Base-by-base conservation (phyloP, 2,888 invertebrate species). In the Thysanoteuthis rhombus region DNA sequence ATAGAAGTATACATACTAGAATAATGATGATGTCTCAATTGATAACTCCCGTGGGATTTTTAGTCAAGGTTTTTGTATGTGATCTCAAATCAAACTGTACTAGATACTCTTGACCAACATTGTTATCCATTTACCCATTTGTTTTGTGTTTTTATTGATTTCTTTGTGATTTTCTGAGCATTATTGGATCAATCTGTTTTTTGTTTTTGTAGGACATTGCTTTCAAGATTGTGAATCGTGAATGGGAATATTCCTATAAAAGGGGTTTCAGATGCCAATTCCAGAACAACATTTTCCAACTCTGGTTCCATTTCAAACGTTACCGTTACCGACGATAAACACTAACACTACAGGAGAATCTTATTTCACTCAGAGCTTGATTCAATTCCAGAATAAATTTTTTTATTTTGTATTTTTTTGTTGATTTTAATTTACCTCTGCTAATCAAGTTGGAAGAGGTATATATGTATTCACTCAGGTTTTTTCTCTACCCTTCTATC, bases 221-320 rank as follows among this genome's bases (percentile, higher is more conserved):
- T 0, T 99, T 99, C 97, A 99, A 99, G 97, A 99, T 99, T 94
- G 99, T 99, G 1, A 99, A 99, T 97, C 98, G 99, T 94, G 99
- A 99, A 97, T 99, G 99, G 99, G 99, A 99, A 97, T 99, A 99
- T 97, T 99, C 99, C 0, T 99, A 99, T 97, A 99, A 99, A 97
- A 98, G 99, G 95, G 99, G 99, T 45, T 99, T 99, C 97, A 98
- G 99, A 93, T 99, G 99, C 97, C 99, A 99, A 97, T 99, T 99
- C 97, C 99, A 99, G 97, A 99, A 99, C 97, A 99, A 99, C 97
- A 99, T 99, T 95, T 99, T 99, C 97, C 99, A 99, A 97, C 97
- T 99, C 89, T 99, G 99, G 99, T 99, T 99, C 97, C 99, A 99
- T 97, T 99, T 99, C 97, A 99, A 99, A 97, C 98, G 99, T 95